These are phyloP conservation scores for Prunella fulvescens DNA, from an alignment of 2,113 vertebrate genomes.

Conservation along the genomic window DNA sequence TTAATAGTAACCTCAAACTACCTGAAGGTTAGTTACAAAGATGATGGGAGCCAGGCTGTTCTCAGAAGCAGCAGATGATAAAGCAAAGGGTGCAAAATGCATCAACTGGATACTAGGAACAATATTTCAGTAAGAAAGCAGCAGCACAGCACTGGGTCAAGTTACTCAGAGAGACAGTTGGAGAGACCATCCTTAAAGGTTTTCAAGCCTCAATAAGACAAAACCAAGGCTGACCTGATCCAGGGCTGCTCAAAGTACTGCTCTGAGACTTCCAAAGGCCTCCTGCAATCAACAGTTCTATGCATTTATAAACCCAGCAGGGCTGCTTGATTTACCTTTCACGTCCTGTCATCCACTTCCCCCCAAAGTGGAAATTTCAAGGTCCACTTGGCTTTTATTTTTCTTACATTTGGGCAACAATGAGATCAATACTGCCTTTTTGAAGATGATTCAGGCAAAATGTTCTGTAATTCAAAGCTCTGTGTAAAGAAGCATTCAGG, in stretches of 20 bases:
- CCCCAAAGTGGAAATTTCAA: not conserved
- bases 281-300: not conserved
- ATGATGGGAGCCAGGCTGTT: not conserved
- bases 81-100: not conserved
- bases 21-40: too few relatives aligned
- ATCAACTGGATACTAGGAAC: not conserved
- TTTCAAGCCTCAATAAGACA: not conserved
- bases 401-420: not conserved
- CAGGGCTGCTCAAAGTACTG: not conserved
- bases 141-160: not conserved
- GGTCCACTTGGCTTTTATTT: not conserved
- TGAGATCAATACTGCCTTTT: not conserved
- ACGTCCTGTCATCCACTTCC: too few relatives aligned
- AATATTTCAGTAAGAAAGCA: not conserved
- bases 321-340: not conserved
- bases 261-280: not conserved
- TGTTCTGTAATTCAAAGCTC: not conserved
- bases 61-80: not conserved
- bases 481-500: not conserved
- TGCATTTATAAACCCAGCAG: not conserved
- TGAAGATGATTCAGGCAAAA: not conserved
- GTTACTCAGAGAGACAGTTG: not conserved
- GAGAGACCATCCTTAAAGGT: not conserved
- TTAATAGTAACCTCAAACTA: too few relatives aligned
- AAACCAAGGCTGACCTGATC: not conserved